A percentile compares a stretch with the other conserved stretches of the same genome.
These are phyloP conservation scores for Chaetura pelagica DNA, from an alignment of 2,113 vertebrate genomes.

Conservation along the genomic window DNA sequence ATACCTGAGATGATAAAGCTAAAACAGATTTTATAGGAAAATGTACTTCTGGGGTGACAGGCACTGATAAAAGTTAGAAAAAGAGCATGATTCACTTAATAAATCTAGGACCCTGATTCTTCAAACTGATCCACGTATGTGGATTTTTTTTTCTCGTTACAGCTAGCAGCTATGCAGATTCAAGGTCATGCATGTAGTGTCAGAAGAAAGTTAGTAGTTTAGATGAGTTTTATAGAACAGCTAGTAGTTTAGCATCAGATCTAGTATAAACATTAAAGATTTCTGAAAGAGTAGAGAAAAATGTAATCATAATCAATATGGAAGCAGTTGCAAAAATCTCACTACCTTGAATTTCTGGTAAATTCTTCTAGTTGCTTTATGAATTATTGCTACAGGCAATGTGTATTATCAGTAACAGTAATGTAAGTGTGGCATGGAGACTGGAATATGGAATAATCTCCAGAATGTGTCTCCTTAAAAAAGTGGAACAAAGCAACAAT, in stretches of 20 bases:
- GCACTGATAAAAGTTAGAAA: not conserved
- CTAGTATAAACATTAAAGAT: not conserved
- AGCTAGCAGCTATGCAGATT: not conserved
- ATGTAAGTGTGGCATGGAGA: not conserved
- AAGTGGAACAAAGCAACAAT: slow-evolving; percentile 2
- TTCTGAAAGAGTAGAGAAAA: not conserved
- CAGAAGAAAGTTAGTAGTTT: not conserved
- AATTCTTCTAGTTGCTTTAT: slow-evolving; percentile 24
- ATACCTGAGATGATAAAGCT: not conserved
- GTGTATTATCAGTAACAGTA: not conserved
- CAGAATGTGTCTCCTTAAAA: slow-evolving; percentile 5
- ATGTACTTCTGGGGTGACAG: not conserved
- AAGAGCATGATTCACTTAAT: not conserved
- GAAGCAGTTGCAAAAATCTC: slow-evolving; percentile 1
- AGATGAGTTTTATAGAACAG: not conserved
- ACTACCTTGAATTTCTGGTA: not conserved
- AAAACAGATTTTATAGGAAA: not conserved
- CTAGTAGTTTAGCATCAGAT: not conserved
- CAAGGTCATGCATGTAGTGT: not conserved
- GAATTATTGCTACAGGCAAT: not conserved
- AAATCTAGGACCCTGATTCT: not conserved
- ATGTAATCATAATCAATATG: not conserved
- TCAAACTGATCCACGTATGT: not conserved
- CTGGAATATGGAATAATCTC: not conserved
- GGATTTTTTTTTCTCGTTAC: not conserved